Conservation (phyloP, 2,113 vertebrate genomes). For the Microcebus murinus region DNA sequence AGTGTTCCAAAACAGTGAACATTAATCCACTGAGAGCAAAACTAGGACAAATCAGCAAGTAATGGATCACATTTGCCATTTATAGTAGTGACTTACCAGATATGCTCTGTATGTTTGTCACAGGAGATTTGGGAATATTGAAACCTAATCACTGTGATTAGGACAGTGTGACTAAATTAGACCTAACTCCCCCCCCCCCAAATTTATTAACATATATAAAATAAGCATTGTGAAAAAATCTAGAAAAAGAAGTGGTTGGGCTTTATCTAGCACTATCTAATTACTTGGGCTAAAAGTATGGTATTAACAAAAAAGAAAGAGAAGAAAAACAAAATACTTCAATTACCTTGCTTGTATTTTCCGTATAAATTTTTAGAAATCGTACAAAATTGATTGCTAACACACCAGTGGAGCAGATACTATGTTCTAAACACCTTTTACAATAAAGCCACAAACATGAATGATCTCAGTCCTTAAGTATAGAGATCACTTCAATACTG, state of each 20-base stretch:
- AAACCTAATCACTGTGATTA: neutral
- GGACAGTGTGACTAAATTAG: neutral
- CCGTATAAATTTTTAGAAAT: neutral
- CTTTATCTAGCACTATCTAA: neutral
- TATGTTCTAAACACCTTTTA: neutral
- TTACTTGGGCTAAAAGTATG: neutral
- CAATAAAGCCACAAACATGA: neutral
- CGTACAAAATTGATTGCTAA: neutral
- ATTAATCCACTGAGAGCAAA: neutral
- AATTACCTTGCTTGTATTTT: neutral
- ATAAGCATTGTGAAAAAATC: neutral
- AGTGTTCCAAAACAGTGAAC: neutral
- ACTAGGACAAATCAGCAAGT: neutral
- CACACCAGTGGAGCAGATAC: neutral
- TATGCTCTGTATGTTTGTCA: neutral
- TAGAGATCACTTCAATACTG: neutral
- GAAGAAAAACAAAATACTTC: neutral
- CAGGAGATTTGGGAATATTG: conserved; percentile 33
- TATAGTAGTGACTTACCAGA: neutral
- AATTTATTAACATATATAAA: neutral
- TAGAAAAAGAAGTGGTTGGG: neutral
- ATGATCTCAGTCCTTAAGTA: neutral
- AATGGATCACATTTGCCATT: neutral
- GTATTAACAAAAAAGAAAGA: neutral
- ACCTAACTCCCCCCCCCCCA: neutral